These are phyloP conservation scores for Incurvaria masculella DNA, from an alignment of 2,888 invertebrate species.

Conservation along the genomic window DNA sequence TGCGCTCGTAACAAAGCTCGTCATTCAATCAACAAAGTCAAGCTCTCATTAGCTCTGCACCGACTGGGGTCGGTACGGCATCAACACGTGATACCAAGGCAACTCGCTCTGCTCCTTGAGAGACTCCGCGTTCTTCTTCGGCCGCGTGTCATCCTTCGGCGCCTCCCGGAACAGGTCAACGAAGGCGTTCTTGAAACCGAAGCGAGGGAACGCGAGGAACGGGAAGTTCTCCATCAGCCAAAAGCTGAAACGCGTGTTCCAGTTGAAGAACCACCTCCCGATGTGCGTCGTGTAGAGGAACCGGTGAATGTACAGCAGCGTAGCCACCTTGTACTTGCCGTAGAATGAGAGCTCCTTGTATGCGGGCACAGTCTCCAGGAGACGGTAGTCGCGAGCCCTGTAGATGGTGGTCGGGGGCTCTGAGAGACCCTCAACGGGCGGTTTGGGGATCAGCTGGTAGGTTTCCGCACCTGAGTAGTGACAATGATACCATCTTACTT, in stretches of 20 bases:
- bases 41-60: too few species aligned
- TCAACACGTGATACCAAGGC: constrained; percentile 27
- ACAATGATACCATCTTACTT: too few species aligned
- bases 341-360: constrained; percentile 36
- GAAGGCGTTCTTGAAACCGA: constrained; percentile 59
- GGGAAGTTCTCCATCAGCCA: constrained; percentile 66
- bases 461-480: constrained; percentile 36
- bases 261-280: constrained; percentile 61
- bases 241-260: constrained; percentile 54
- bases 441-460: constrained; percentile 23
- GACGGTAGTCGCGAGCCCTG: constrained; percentile 34
- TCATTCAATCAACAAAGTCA: constrained; percentile 7
- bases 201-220: constrained; percentile 63
- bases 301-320: constrained; percentile 10
- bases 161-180: constrained; percentile 55
- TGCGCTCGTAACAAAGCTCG: constrained; percentile 2
- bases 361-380: constrained; percentile 34
- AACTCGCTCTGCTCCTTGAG: constrained; percentile 20
- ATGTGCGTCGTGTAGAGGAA: constrained; percentile 39
- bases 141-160: constrained; percentile 29
- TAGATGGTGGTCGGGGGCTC: constrained; percentile 18
- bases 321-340: constrained; percentile 28
- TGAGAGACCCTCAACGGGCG: constrained; percentile 28
- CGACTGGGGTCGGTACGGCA: constrained; percentile 28
- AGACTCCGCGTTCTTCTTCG: constrained; percentile 35